phyloP scores from a whole-genome alignment of 2,113 vertebrate species.

The Crotalus tigris region DNA sequence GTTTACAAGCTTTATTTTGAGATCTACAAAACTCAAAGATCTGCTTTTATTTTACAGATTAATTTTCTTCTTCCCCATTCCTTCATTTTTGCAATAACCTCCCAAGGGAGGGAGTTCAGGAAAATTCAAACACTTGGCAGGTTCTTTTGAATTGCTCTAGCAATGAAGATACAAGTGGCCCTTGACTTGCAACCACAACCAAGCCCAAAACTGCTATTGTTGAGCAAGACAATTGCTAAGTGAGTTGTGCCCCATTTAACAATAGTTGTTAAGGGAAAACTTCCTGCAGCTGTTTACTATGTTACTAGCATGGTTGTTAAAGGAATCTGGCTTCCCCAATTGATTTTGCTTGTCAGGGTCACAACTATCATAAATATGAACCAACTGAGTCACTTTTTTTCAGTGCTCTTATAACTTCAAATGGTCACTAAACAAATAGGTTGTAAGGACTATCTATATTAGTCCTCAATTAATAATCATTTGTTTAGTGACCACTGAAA shows the following conservation, averaged over 20 bases:
- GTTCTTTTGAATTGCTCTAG: background rate
- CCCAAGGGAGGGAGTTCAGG: background rate
- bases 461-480: too few species aligned
- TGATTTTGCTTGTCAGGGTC: background rate
- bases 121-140: background rate
- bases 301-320: background rate
- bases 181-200: background rate
- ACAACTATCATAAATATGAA: background rate
- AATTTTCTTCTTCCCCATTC: background rate
- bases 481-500: too few species aligned
- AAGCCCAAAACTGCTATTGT: background rate
- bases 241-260: background rate
- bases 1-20: background rate
- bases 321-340: background rate
- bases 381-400: background rate
- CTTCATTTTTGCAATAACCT: background rate
- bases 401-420: background rate
- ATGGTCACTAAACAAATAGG: background rate
- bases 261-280: background rate
- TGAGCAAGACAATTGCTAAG: background rate
- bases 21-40: background rate
- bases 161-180: background rate
- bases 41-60: background rate
- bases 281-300: background rate
- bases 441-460: background rate